These are phyloP conservation scores for Murina feae DNA, from an alignment of 2,113 vertebrate species.

Conservation along the genomic window DNA sequence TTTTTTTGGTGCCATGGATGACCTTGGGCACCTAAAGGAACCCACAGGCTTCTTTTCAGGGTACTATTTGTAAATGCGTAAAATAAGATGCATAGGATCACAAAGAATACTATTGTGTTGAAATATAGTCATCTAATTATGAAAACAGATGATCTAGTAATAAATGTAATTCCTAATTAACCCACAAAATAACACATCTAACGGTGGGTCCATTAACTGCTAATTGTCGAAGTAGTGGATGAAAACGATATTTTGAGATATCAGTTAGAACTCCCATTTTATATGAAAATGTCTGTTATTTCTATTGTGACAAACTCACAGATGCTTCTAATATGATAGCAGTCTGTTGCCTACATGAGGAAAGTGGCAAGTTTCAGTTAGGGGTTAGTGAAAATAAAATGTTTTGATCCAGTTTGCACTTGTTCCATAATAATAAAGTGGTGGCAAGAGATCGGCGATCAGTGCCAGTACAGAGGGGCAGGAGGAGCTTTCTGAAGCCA, in stretches of 20 bases:
- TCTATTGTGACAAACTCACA: background rate
- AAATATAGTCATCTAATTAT: background rate
- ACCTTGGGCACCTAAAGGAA: background rate
- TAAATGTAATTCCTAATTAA: background rate
- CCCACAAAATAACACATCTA: background rate
- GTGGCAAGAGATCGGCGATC: accelerated
- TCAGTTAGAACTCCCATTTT: background rate
- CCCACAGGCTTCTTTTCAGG: background rate
- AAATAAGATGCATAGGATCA: background rate
- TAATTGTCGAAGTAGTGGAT: background rate
- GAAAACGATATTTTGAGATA: background rate
- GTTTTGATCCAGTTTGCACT: background rate
- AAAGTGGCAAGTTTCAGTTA: background rate
- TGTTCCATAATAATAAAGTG: background rate
- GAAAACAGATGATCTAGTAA: background rate
- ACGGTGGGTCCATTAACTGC: background rate
- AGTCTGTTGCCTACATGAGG: background rate
- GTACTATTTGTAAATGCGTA: background rate
- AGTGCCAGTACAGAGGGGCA: accelerated
- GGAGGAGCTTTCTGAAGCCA: background rate
- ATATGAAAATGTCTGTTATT: background rate
- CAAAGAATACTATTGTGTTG: background rate
- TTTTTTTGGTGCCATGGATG: background rate
- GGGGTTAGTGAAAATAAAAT: background rate
- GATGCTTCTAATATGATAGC: background rate